Conservation (phyloP, 2,113 vertebrate genomes). For the Oreochromis tanganicae region DNA sequence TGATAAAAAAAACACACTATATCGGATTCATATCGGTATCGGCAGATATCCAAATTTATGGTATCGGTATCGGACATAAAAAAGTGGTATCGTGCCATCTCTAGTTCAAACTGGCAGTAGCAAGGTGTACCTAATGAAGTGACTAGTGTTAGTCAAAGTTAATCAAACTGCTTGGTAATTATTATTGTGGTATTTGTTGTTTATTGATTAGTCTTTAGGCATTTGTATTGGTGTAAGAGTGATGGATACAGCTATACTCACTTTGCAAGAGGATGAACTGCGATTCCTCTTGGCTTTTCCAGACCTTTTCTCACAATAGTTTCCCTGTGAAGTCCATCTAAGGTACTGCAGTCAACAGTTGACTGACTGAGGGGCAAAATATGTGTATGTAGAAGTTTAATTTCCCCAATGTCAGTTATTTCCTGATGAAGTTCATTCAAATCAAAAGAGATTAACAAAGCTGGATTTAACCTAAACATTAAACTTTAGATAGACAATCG, state of each 20-base stretch:
- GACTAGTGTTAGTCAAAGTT: not conserved
- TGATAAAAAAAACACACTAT: too few relatives aligned
- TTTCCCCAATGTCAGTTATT: not conserved
- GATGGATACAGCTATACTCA: conserved; percentile 55
- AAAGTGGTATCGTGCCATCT: too few relatives aligned
- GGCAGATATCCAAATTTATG: too few relatives aligned
- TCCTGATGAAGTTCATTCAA: not conserved
- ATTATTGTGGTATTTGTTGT: not conserved
- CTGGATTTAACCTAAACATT: not conserved
- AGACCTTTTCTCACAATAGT: conserved; percentile 70
- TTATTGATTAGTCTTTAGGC: not conserved
- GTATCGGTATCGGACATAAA: too few relatives aligned
- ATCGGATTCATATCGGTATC: too few relatives aligned
- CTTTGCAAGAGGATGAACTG: conserved; percentile 84
- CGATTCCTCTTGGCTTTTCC: conserved; percentile 82
- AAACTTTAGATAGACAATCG: not conserved
- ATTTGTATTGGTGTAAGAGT: not conserved
- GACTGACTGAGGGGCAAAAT: conserved; percentile 71
- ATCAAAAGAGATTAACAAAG: not conserved
- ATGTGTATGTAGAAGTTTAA: not conserved
- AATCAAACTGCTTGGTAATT: not conserved
- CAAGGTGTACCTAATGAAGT: not conserved
- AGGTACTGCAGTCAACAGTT: conserved; percentile 75
- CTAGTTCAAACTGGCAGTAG: not conserved
- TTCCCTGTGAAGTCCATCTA: conserved; percentile 76